Base-by-base conservation (phyloP, 53 echinoderm and acorn worm species). In the Stichopus horrens region DNA sequence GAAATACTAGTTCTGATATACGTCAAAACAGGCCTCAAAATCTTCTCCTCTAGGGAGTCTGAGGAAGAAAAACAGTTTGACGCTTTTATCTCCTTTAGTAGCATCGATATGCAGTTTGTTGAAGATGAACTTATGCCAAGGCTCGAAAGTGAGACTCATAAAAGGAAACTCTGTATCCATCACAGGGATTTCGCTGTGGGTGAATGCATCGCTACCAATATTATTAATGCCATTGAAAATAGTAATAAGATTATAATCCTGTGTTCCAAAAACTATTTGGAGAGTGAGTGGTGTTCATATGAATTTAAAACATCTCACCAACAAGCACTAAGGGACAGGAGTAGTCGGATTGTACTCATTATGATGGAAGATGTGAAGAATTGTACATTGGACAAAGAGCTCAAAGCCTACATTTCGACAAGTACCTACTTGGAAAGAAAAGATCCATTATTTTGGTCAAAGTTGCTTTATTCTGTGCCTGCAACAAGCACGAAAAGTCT, bases 271-370 rank as follows among this genome's bases (percentile, higher is more conserved):
- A 90, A 92, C 86, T 94, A 88, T 37, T 14, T 94, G 19, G 23
- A 91, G 23, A 94, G 94, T 67, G 92, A 94, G 21, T 94, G 94
- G 94, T 94, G 94, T 83, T 90, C 91, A 53, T 92, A 86, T 56
- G 94, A 94, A 83, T 94, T 94, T 74, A 86, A 94, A 66, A 82
- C 89, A 16, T 91, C 94, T 14, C 92, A 94, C 71, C 81, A 83
- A 11, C 92, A 94, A 53, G 90, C 92, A 18, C 65, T 94, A 21
- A 86, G 73, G 9, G 94, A 94, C 57, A 85, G 83, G 6, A 85
- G 76, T 57, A 88, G 83, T 56, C 86, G 92, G 4, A 66, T 94
- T n/a, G 91, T 94, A 20, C 89, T 94, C 23, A 59, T 94, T 57
- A 86, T 90, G 76, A 76, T 94, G 89, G 94, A 94, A 68, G 88